These are phyloP conservation scores for Agrochola circellaris DNA, from an alignment of 2,888 invertebrate species.

Conservation along the genomic window DNA sequence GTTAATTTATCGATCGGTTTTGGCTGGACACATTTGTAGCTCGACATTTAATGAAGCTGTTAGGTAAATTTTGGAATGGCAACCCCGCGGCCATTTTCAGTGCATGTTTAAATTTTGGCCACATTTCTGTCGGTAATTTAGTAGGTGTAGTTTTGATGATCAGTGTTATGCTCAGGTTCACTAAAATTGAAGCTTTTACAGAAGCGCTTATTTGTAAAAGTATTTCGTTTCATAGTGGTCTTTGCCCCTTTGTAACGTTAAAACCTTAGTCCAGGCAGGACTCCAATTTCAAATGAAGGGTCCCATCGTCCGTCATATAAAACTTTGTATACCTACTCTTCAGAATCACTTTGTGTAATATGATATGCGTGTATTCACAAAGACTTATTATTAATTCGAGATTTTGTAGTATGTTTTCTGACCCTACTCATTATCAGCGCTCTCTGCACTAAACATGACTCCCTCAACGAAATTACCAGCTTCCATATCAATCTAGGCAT, in stretches of 20 bases:
- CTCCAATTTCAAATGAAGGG: constrained; percentile 44
- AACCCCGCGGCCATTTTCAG: not conserved
- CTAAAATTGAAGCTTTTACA: not conserved
- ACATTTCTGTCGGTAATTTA: not conserved
- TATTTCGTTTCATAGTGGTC: constrained; percentile 6
- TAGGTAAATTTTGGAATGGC: constrained; percentile 11
- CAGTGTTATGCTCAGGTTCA: not conserved
- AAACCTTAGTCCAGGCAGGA: constrained; percentile 17
- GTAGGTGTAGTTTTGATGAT: not conserved
- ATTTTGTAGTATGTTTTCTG: constrained; percentile 5
- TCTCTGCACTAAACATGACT: not conserved
- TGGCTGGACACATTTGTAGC: constrained; percentile 19
- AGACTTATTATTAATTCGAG: not conserved
- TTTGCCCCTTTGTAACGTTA: constrained; percentile 14
- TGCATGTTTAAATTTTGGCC: not conserved
- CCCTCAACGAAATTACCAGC: not conserved
- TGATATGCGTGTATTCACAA: constrained; percentile 30
- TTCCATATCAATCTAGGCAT: not conserved
- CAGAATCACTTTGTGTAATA: constrained; percentile 40
- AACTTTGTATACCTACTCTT: constrained; percentile 32
- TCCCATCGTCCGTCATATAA: constrained; percentile 42
- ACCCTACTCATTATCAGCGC: no score
- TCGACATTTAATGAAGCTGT: constrained; percentile 18
- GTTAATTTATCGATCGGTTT: constrained; percentile 51
- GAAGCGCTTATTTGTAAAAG: not conserved